Base-by-base conservation (phyloP, 2,888 invertebrate genomes). In the Lepidochrysops patricia region DNA sequence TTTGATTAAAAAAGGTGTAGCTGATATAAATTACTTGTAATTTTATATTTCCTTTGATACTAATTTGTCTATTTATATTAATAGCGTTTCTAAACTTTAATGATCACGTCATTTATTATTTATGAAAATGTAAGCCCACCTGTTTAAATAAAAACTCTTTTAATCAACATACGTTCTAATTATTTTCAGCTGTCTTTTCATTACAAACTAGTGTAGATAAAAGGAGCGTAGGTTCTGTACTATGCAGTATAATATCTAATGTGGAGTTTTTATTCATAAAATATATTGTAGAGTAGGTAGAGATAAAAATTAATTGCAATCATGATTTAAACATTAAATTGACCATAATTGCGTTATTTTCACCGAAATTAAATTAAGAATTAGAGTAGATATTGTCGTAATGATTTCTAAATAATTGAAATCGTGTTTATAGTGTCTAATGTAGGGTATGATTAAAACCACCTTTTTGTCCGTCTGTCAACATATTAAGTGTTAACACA, bases 401-500 rank as follows among this genome's bases (percentile, higher is more conserved):
- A n/a, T n/a, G n/a, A n/a, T n/a, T n/a, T n/a, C n/a, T n/a, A n/a
- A n/a, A n/a, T n/a, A n/a, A n/a, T n/a, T n/a, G n/a, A n/a, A 19
- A 5, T 43, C 19, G 19, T 19, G 15, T 29, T 29, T 7, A 6
- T 29, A 9, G 7, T 7, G 19, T 23, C 7, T 49, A 4, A 19
- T 32, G 43, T 35, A 35, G 25, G 25, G 35, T 34, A 60, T 6
- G 19, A 35, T 61, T 57, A 57, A 54, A 37, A 60, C 34, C 34
- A 52, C 26, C 15, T 25, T 34, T 58, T 50, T 34, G 58, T 58
- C 26, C 1, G 50, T 50, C 58, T 25, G 49, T 50, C 58, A 25
- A 50, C 58, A 54, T 26, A 54, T 9, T n/a, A 54, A 54, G 54
- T 54, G 32, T 60, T 43, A 50, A 43, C 19, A 58, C n/a, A 58